Conservation (phyloP, 2,113 vertebrate genomes). For the Lethenteron reissneri region DNA sequence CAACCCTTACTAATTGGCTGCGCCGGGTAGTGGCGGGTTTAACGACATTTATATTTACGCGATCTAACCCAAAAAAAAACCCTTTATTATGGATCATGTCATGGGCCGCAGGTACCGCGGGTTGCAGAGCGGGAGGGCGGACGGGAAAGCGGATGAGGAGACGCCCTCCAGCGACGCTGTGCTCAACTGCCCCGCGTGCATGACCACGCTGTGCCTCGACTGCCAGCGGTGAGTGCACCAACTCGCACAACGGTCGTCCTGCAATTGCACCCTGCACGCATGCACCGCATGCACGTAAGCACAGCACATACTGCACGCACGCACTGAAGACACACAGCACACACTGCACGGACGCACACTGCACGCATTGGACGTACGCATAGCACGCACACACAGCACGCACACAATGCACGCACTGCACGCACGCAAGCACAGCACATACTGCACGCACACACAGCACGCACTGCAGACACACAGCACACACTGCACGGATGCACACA, state of each 20-base stretch:
- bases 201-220: constrained; percentile 80
- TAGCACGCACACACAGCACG: too few relatives aligned
- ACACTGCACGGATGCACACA: background rate
- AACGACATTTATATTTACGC: too few relatives aligned
- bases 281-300: too few relatives aligned
- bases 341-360: background rate
- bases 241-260: background rate
- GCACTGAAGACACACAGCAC: background rate
- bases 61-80: too few relatives aligned
- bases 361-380: too few relatives aligned
- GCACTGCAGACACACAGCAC: background rate
- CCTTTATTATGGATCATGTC: too few relatives aligned
- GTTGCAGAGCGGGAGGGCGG: constrained; percentile 14
- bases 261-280: too few relatives aligned
- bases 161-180: constrained; percentile 63
- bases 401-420: too few relatives aligned
- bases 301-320: background rate
- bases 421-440: too few relatives aligned
- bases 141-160: too few relatives aligned
- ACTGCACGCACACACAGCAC: background rate
- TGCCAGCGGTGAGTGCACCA: constrained; percentile 51
- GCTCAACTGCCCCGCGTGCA: constrained; percentile 85
- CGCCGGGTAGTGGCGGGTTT: too few relatives aligned
- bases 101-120: constrained; percentile 29
- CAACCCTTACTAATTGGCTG: too few relatives aligned